Evolutionary conservation across 2,113 vertebrate species (phyloP).

Genomic region (Calyptomena viridis): DNA sequence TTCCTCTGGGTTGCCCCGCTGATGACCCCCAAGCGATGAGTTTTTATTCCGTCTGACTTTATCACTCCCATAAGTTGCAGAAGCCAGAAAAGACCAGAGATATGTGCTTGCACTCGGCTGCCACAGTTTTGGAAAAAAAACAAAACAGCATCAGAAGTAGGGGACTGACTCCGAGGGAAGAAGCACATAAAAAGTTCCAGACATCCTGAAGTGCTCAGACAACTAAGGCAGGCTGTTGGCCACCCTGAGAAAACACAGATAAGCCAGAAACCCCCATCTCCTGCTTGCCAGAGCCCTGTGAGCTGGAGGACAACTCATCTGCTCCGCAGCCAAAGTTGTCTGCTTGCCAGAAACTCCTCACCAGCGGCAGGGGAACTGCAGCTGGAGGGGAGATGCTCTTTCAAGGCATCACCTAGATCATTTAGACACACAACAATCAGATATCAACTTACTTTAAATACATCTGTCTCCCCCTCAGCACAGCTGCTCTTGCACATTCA

Average conservation of each 20-base stretch:
- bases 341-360: not conserved
- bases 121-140: not conserved
- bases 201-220: slow-evolving; percentile 12
- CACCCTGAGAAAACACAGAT: slow-evolving; percentile 37
- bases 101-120: not conserved
- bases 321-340: not conserved
- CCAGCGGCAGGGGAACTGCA: not conserved
- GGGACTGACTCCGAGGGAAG: not conserved
- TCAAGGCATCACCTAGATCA: not conserved
- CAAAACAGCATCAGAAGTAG: not conserved
- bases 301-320: not conserved
- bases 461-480: not conserved
- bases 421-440: not conserved
- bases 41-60: slow-evolving; percentile 21
- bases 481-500: not conserved
- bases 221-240: not conserved
- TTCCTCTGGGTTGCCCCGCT: not conserved
- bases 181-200: not conserved
- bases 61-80: not conserved
- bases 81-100: not conserved
- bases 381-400: not conserved
- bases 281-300: not conserved
- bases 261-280: not conserved
- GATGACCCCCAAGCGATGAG: not conserved
- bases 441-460: not conserved